phyloP scores from a whole-genome alignment of 2,797 vertebrate species.

The Chaunax sp. region DNA sequence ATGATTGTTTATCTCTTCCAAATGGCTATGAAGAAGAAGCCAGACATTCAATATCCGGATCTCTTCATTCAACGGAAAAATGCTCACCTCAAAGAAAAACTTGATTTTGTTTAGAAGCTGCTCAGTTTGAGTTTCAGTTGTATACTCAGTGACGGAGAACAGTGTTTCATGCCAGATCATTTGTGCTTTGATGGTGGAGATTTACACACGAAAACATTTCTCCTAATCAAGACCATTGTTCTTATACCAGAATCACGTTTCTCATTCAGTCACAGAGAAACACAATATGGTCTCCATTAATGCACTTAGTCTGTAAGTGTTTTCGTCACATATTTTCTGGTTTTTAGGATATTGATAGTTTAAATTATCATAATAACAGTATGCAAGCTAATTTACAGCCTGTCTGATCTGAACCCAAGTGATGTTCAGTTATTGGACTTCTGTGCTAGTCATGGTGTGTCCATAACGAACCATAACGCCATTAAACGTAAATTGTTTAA shows the following conservation, averaged over 20 bases:
- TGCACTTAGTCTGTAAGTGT: too few relatives aligned
- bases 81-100: neutral
- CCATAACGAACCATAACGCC: too few relatives aligned
- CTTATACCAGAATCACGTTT: neutral
- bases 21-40: neutral
- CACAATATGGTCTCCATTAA: slow-evolving; percentile 4
- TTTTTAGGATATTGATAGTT: too few relatives aligned
- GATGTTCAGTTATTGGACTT: too few relatives aligned
- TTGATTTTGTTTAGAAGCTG: neutral
- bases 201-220: neutral
- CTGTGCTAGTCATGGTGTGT: too few relatives aligned
- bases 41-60: neutral
- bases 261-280: neutral
- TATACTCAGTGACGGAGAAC: slow-evolving; percentile 12
- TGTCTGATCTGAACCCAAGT: too few relatives aligned
- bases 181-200: slow-evolving; percentile 6
- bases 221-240: neutral
- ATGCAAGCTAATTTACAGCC: too few relatives aligned
- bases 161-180: slow-evolving; percentile 2
- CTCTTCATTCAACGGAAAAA: neutral
- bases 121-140: slow-evolving; percentile 3
- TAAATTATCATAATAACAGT: too few relatives aligned
- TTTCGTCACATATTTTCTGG: too few relatives aligned
- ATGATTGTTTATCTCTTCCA: neutral
- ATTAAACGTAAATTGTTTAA: too few relatives aligned